Evolutionary conservation across 1,140 invertebrate species (phyloP).

Genomic region (Metaphire vulgaris): DNA sequence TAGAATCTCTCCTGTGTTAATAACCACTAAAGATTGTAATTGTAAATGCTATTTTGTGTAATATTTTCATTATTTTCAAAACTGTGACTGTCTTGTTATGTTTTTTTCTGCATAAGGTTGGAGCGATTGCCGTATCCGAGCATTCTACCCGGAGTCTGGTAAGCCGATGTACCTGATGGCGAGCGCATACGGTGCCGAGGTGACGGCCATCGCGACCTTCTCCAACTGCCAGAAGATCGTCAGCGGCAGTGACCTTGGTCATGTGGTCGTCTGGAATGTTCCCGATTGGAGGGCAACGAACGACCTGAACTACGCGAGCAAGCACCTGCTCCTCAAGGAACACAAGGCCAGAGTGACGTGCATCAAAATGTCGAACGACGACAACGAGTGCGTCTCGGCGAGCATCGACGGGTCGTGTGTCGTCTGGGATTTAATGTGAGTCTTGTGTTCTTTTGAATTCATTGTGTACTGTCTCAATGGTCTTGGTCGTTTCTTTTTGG

Average conservation of each 20-base stretch:
- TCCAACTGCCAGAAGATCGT: constrained; percentile 65
- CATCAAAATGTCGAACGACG: constrained; percentile 66
- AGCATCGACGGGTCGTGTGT: constrained; percentile 83
- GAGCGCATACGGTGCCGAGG: constrained; percentile 75
- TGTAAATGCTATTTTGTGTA: no score
- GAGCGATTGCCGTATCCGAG: constrained; percentile 68
- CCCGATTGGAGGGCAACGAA: neutral
- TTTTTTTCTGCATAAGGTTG: no score
- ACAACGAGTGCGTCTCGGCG: constrained; percentile 73
- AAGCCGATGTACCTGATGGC: constrained; percentile 69
- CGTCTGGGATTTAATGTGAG: constrained; percentile 71
- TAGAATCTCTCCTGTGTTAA: no score
- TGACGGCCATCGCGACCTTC: constrained; percentile 68
- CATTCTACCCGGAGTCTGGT: constrained; percentile 75
- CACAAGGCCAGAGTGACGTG: constrained; percentile 78
- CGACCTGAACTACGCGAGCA: constrained; percentile 24
- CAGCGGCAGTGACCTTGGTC: constrained; percentile 48
- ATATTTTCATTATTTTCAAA: no score
- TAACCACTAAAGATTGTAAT: no score
- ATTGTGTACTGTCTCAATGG: neutral
- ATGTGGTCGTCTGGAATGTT: constrained; percentile 25
- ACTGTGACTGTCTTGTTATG: no score
- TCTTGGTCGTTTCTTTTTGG: neutral
- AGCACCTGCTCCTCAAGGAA: constrained; percentile 65
- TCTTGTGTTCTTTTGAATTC: neutral